A percentile compares a stretch with the other conserved stretches of the same genome.
Conservation (phyloP, 2,113 vertebrate genomes). For the Cnemophilus loriae region DNA sequence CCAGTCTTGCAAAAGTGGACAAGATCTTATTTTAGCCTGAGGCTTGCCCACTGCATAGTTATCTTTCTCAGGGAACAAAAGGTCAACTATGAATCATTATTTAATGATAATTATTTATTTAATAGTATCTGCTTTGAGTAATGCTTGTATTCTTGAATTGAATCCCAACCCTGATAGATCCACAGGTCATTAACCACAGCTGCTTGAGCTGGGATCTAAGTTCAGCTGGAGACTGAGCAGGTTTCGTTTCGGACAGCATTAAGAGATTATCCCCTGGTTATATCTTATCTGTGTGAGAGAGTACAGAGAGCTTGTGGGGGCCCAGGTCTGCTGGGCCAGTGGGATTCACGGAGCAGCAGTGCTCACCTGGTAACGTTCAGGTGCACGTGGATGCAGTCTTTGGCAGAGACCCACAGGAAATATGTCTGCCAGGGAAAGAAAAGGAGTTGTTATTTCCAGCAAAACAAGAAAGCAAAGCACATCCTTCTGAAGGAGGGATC, state of each 20-base stretch:
- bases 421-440: conserved; percentile 77
- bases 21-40: neutral
- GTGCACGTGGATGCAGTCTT: conserved; percentile 85
- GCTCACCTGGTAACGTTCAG: conserved; percentile 82
- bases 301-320: neutral
- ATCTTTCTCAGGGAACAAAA: neutral
- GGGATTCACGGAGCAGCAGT: neutral
- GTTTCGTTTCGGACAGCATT: neutral
- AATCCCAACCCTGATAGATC: neutral
- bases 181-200: neutral
- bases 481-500: neutral
- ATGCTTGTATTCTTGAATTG: neutral
- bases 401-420: conserved; percentile 86
- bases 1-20: neutral
- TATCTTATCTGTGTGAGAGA: neutral
- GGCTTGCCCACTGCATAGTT: neutral
- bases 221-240: neutral
- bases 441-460: neutral
- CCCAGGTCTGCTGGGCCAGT: neutral
- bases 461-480: neutral
- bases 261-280: neutral
- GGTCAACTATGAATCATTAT: neutral
- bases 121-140: neutral
- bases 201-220: neutral
- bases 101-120: neutral